Conservation (phyloP, 2,888 invertebrate species). For the Microplitis deprimator region DNA sequence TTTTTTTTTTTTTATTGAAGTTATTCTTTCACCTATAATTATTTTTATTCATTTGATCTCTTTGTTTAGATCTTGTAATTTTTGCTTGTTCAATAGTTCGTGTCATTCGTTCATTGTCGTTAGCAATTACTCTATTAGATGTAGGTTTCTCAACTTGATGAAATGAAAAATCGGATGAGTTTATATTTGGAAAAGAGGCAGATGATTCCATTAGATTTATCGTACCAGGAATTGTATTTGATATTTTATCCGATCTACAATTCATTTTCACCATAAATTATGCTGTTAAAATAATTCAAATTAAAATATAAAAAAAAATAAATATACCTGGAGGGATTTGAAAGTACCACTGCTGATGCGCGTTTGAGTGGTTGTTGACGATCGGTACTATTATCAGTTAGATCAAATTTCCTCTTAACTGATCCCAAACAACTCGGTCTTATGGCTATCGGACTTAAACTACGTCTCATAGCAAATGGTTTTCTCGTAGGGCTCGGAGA, state of each 20-base stretch:
- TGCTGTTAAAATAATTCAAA: slow-evolving; percentile 8
- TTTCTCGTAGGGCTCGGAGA: slow-evolving; percentile 91
- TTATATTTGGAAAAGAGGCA: slow-evolving; percentile 76
- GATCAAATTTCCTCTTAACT: slow-evolving; percentile 78
- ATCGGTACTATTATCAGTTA: slow-evolving; percentile 73
- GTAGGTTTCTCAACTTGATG: slow-evolving; percentile 75
- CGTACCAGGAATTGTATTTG: slow-evolving; percentile 74
- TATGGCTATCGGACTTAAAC: slow-evolving; percentile 90
- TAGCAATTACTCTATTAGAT: slow-evolving; percentile 69
- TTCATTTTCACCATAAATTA: background rate
- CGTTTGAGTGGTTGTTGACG: slow-evolving; percentile 69
- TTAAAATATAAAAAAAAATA: background rate
- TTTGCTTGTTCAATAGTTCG: slow-evolving; percentile 60
- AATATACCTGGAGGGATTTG: slow-evolving; percentile 65
- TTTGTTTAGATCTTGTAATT: background rate
- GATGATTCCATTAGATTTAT: slow-evolving; percentile 76
- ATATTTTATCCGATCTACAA: slow-evolving; percentile 63
- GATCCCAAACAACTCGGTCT: slow-evolving; percentile 74
- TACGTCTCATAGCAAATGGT: slow-evolving; percentile 83
- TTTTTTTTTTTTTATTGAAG: background rate
- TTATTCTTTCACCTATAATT: background rate
- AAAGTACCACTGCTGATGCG: slow-evolving; percentile 66
- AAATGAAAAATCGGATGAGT: slow-evolving; percentile 76
- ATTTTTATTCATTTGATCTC: background rate
- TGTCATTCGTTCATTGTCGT: slow-evolving; percentile 69